A percentile compares a stretch with the other conserved stretches of the same genome.
These are phyloP conservation scores for Myotis yumanensis DNA, from an alignment of 2,113 vertebrate species.

Conservation along the genomic window DNA sequence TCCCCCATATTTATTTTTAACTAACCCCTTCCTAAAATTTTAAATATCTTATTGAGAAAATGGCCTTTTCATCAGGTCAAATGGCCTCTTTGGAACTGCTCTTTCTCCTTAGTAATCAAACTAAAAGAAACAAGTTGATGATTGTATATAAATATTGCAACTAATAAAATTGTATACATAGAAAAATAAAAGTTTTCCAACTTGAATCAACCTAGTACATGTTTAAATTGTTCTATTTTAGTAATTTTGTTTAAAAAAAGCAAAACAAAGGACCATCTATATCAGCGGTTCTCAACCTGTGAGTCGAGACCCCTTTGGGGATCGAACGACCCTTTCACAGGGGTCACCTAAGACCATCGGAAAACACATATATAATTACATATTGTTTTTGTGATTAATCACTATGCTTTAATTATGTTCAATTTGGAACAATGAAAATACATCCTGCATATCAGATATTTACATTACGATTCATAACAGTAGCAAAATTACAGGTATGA, in stretches of 20 bases:
- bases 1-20: background rate
- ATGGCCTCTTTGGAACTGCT: background rate
- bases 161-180: background rate
- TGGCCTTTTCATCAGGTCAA: background rate
- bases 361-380: no score
- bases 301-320: no score
- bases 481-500: no score
- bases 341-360: no score
- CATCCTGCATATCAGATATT: no score
- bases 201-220: background rate
- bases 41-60: background rate
- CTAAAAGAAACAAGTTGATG: background rate
- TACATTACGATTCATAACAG: no score
- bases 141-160: background rate
- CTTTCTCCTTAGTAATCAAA: slow-evolving; percentile 15
- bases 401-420: no score
- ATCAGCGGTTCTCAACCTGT: no score
- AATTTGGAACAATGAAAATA: no score
- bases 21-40: background rate
- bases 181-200: background rate
- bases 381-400: no score
- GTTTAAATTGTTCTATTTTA: background rate
- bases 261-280: background rate
- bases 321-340: no score
- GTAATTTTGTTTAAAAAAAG: background rate